phyloP scores from a whole-genome alignment of 2,888 invertebrate genomes.

The Charanyca ferruginea region DNA sequence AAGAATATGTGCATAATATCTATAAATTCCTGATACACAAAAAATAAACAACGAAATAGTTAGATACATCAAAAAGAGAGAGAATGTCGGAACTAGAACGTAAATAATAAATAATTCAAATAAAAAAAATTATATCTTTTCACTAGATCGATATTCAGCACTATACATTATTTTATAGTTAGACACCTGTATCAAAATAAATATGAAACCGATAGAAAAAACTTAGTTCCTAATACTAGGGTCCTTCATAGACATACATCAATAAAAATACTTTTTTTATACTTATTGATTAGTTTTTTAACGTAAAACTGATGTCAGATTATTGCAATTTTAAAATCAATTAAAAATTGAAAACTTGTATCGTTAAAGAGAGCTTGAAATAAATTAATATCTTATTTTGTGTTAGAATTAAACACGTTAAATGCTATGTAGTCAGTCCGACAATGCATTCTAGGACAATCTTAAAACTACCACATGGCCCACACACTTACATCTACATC shows the following conservation, averaged over 20 bases:
- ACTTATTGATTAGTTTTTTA: constrained; percentile 19
- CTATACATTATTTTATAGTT: background rate
- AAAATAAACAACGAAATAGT: constrained; percentile 32
- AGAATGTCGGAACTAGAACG: constrained; percentile 17
- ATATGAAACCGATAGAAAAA: constrained; percentile 21
- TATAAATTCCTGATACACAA: constrained; percentile 14
- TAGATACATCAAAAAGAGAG: constrained; percentile 19
- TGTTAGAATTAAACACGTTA: constrained; percentile 65
- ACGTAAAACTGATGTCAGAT: constrained; percentile 46
- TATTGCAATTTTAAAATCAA: constrained; percentile 40
- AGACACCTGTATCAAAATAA: constrained; percentile 24
- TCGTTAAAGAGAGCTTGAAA: constrained; percentile 64
- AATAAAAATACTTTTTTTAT: constrained; percentile 8
- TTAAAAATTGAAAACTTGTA: too few relatives aligned
- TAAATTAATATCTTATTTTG: constrained; percentile 60
- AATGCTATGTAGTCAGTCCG: constrained; percentile 71
- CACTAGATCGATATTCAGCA: constrained; percentile 11
- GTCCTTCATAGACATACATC: constrained; percentile 13
- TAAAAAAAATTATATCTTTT: constrained; percentile 10
- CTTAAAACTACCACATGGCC: constrained; percentile 59
- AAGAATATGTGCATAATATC: background rate
- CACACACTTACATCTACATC: constrained; percentile 71
- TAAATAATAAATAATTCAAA: constrained; percentile 15
- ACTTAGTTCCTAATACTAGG: constrained; percentile 35
- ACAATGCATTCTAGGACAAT: constrained; percentile 53